These are phyloP conservation scores for Thalpophila matura DNA, from an alignment of 2,888 invertebrate species.

Conservation along the genomic window DNA sequence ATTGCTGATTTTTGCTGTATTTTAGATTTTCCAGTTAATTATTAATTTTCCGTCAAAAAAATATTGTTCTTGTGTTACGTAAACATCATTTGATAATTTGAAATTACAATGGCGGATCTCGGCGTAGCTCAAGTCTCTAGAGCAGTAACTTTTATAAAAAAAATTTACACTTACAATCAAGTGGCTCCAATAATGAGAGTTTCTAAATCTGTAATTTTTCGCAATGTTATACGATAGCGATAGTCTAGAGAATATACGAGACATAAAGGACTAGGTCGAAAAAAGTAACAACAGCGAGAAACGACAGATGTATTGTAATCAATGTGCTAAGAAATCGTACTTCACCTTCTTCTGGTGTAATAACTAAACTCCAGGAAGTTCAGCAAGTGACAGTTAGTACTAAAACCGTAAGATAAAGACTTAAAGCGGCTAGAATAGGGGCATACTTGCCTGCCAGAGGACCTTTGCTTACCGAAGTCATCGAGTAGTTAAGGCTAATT, in stretches of 20 bases:
- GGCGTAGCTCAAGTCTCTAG: background rate
- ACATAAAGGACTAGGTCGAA: background rate
- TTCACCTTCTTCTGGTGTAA: background rate
- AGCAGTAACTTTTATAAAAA: background rate
- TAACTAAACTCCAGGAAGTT: background rate
- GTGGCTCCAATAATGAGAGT: background rate
- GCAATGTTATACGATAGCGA: background rate
- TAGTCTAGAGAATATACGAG: background rate
- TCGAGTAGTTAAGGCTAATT: background rate
- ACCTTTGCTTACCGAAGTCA: no score
- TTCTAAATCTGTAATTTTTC: background rate
- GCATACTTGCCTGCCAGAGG: background rate
- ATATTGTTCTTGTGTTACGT: no score
- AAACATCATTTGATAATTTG: no score
- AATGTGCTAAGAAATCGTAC: background rate
- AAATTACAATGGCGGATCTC: no score
- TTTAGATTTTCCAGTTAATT: no score
- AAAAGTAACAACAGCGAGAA: background rate
- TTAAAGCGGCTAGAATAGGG: background rate
- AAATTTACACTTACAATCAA: background rate
- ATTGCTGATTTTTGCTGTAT: no score
- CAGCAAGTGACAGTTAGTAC: background rate
- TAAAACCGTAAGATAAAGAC: background rate
- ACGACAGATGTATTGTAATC: background rate
- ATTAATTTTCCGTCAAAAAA: no score